Base-by-base conservation (phyloP, 2,888 invertebrate species). In the Cerastoderma edule region DNA sequence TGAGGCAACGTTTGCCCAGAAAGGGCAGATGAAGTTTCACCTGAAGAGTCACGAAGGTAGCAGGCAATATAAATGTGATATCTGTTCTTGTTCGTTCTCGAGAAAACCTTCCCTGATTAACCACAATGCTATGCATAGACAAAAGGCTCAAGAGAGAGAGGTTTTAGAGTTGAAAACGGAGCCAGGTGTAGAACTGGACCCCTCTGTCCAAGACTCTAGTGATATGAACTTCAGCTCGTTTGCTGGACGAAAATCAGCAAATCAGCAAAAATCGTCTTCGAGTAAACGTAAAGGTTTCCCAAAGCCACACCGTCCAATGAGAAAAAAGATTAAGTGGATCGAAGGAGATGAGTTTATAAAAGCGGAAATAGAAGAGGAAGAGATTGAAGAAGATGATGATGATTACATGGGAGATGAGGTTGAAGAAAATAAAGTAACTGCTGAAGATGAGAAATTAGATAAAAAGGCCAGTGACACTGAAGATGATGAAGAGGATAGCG, bases 1-100 rank as follows among this genome's bases (percentile, higher is more conserved):
- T 60, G 60, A 60, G 2, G 60, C 60, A 1, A 32, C 60, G 2
- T 60, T 60, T 60, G 60, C 60, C n/a, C 60, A 60, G 35, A 60
- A 60, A 33, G 27, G 60, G 24, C 60, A 60, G 22, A 35, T 60
- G n/a, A 60, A 60, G 27, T 60, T 60, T 24, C 60, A 60, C 27
- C 19, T 22, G n/a, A 60, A 60, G 39, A 60, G 60, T 39, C 60
- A 60, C 60, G n/a, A 39, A 22, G 60, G 60, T 1, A 32, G 39
- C 27, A 60, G 39, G 19, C 39, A 35, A 32, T 60, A 33, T 32
- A 60, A 60, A 60, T 60, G 60, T 60, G 39, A 35, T 22, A 60
- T 60, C 24, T 60, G 60, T 27, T 32, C 60, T 1, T 35, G 39
- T n/a, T 60, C 60, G 24, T 60, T 60, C 39, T 35, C 60, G 0